Evolutionary conservation across 2,888 invertebrate genomes (phyloP).

Genomic region (Alloscopus bannaensis): DNA sequence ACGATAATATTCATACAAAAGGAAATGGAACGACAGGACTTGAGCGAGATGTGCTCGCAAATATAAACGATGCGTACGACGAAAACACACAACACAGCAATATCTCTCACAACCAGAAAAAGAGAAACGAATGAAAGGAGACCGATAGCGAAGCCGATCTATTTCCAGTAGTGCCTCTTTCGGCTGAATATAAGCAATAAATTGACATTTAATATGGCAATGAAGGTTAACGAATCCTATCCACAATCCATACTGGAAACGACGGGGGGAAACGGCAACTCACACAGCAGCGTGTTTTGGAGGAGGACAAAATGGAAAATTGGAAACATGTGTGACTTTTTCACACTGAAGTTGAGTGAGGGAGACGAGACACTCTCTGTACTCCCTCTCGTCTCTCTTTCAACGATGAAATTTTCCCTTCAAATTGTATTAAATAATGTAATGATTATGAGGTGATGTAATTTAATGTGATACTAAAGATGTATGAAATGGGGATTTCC

Average conservation of each 20-base stretch:
- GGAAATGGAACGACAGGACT: background rate
- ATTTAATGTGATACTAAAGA: conserved; percentile 46
- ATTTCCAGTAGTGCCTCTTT: background rate
- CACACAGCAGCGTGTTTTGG: background rate
- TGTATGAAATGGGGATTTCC: conserved; percentile 46
- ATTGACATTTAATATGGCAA: conserved; percentile 58
- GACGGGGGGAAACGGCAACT: background rate
- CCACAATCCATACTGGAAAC: background rate
- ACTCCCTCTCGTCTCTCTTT: background rate
- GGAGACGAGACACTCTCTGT: background rate
- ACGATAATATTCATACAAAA: background rate
- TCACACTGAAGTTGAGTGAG: background rate
- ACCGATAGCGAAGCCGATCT: background rate
- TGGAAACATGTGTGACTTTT: conserved; percentile 32
- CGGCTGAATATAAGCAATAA: conserved; percentile 34
- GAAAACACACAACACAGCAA: too few species aligned
- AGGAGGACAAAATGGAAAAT: conserved; percentile 16
- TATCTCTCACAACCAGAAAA: too few species aligned
- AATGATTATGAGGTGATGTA: conserved; percentile 60
- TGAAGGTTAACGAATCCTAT: conserved; percentile 44
- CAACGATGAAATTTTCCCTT: conserved; percentile 15
- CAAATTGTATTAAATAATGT: conserved; percentile 48
- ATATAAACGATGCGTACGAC: too few species aligned
- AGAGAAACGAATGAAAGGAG: too few species aligned
- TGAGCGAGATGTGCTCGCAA: too few species aligned